These are phyloP conservation scores for Polylopha cassiicola DNA, from an alignment of 2,888 invertebrate genomes.

Conservation along the genomic window DNA sequence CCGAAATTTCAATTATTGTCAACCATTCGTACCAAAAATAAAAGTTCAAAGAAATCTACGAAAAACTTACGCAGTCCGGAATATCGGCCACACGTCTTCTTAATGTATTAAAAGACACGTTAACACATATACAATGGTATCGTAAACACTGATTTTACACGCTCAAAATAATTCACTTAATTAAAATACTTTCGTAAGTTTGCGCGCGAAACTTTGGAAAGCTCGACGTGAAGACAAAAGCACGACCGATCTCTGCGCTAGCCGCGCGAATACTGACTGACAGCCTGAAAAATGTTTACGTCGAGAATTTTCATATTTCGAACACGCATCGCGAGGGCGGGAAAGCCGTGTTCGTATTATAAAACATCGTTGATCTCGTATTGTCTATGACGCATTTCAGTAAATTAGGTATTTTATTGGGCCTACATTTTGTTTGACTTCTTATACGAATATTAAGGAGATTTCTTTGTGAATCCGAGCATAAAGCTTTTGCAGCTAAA, in stretches of 20 bases:
- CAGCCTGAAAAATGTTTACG: conserved; percentile 43
- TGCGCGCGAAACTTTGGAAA: conserved; percentile 52
- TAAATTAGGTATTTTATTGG: conserved; percentile 20
- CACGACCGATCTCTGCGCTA: conserved; percentile 42
- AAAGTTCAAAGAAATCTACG: conserved; percentile 28
- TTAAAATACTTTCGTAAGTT: conserved; percentile 36
- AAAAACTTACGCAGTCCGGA: conserved; percentile 32
- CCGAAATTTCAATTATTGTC: conserved; percentile 28
- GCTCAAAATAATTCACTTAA: conserved; percentile 17
- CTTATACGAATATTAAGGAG: conserved; percentile 8
- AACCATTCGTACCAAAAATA: conserved; percentile 24
- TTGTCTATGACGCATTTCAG: conserved; percentile 34
- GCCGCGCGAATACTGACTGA: conserved; percentile 48
- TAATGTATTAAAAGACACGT: conserved; percentile 31
- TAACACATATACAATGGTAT: conserved; percentile 34
- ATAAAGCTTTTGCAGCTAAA: not conserved
- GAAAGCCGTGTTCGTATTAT: conserved; percentile 46
- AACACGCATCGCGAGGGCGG: conserved; percentile 46
- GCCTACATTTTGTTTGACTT: conserved; percentile 1
- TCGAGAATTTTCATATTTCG: conserved; percentile 47
- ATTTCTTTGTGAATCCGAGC: not conserved
- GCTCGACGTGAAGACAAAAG: conserved; percentile 24
- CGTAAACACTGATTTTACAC: conserved; percentile 35
- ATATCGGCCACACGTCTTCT: conserved; percentile 28
- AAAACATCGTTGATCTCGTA: conserved; percentile 30